These are phyloP conservation scores for Novumbra hubbsi DNA, from an alignment of 2,797 vertebrate species.

Conservation along the genomic window DNA sequence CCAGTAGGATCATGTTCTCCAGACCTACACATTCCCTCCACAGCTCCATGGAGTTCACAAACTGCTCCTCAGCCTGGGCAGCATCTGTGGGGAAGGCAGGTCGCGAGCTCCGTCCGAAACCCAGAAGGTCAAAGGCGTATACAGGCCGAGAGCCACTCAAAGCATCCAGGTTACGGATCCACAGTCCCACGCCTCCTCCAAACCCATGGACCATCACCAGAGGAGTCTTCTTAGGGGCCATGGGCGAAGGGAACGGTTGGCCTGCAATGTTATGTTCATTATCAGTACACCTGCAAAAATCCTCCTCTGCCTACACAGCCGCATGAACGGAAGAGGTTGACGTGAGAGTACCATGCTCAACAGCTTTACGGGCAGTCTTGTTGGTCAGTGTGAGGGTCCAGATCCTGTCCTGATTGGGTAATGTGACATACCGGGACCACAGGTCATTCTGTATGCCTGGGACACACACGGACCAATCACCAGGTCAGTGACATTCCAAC, in stretches of 20 bases:
- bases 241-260: neutral
- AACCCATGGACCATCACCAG: conserved; percentile 93
- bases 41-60: conserved; percentile 69
- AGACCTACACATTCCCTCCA: conserved; percentile 80
- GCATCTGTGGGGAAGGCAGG: conserved; percentile 80
- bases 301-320: neutral
- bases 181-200: conserved; percentile 88
- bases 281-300: neutral
- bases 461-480: neutral
- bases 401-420: conserved; percentile 83
- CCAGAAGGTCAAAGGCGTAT: conserved; percentile 86
- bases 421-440: conserved; percentile 83
- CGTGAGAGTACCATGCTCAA: conserved; percentile 48
- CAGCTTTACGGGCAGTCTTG: conserved; percentile 51
- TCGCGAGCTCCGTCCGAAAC: conserved; percentile 88
- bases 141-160: conserved; percentile 74
- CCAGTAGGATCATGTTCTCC: conserved; percentile 83
- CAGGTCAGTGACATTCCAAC: neutral
- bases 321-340: neutral
- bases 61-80: conserved; percentile 78
- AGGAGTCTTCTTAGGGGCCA: conserved; percentile 73
- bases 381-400: conserved; percentile 84
- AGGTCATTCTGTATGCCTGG: conserved; percentile 85
- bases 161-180: conserved; percentile 86
- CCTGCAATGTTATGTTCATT: too few relatives aligned